Evolutionary conservation across 2,797 vertebrate species (phyloP).

Genomic region (Myripristis murdjan): DNA sequence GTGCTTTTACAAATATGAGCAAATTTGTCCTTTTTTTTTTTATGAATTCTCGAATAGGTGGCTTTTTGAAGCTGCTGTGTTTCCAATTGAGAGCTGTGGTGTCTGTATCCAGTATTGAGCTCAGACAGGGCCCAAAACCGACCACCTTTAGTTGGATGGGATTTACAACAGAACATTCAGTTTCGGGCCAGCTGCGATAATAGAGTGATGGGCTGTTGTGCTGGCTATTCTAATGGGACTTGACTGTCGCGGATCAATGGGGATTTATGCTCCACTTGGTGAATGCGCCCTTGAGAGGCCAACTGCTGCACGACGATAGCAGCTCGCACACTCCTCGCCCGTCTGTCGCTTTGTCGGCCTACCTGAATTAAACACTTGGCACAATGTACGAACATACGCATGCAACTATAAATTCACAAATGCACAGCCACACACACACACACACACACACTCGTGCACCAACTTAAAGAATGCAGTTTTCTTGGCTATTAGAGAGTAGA

Average conservation of each 20-base stretch:
- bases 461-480: constrained; percentile 7
- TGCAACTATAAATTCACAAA: constrained; percentile 62
- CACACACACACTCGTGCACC: constrained; percentile 16
- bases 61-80: constrained; percentile 66
- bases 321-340: constrained; percentile 63
- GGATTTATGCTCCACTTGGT: constrained; percentile 83
- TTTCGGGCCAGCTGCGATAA: constrained; percentile 79
- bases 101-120: constrained; percentile 74
- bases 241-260: constrained; percentile 83
- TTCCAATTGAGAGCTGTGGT: constrained; percentile 59
- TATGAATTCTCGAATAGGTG: constrained; percentile 58
- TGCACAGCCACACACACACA: background rate
- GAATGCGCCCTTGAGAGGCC: constrained; percentile 80
- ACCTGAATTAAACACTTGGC: constrained; percentile 81
- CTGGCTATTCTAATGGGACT: constrained; percentile 81
- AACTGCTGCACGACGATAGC: constrained; percentile 77
- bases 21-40: constrained; percentile 42
- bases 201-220: constrained; percentile 82
- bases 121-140: constrained; percentile 70
- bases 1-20: constrained; percentile 20
- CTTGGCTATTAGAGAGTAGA: constrained; percentile 10
- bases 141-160: constrained; percentile 76
- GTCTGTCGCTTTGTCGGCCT: constrained; percentile 69
- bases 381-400: constrained; percentile 54
- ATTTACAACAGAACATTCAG: constrained; percentile 82